Evolutionary conservation across 2,113 vertebrate species (phyloP), one percentile per base, ranked within the genome.

Genomic region (Alosa alosa): DNA sequence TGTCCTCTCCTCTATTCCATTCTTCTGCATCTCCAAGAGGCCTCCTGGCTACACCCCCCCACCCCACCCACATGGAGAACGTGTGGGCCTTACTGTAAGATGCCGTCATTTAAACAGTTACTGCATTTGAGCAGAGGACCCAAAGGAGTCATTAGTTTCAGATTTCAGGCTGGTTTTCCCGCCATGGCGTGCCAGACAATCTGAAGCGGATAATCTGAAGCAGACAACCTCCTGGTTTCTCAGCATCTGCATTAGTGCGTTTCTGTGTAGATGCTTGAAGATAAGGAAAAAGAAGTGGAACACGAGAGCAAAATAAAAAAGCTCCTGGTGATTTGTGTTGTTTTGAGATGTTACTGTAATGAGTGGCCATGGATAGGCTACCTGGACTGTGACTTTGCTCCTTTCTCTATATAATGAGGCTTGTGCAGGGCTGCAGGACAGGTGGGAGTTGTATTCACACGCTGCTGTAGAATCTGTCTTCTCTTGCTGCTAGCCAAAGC

Each of bases 401-500:
- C 18, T 60, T 60, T 7, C 57, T 60, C 3, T n/a, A 31, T 9
- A n/a, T 72, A 36, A 72, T 72, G 64, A 31, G 3, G n/a, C n/a
- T 25, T 31, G 25, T 31, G n/a, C n/a, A 25, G 64, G 64, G 25
- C 25, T 25, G n/a, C 64, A 36, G 64, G n/a, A 72, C n/a, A 78
- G 11, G 39, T 78, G 36, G 84, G 86, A 86, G 82, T 31, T 68
- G 15, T 2, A 39, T 82, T 36, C 52, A 84, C 45, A 50, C 25
- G 41, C n/a, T 31, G 68, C 50, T 72, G 25, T 52, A 60, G 15
- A 78, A 41, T 36, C 72, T 81, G 39, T n/a, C 60, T 82, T 52
- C 55, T 82, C 6, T 78, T 50, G 50, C 81, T 49, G 11, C 13
- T n/a, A 57, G 49, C 82, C n/a, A n/a, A 81, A 78, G 78, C 82